Evolutionary conservation across 2,113 vertebrate genomes (phyloP).

Genomic region (Gasterosteus nipponicus): DNA sequence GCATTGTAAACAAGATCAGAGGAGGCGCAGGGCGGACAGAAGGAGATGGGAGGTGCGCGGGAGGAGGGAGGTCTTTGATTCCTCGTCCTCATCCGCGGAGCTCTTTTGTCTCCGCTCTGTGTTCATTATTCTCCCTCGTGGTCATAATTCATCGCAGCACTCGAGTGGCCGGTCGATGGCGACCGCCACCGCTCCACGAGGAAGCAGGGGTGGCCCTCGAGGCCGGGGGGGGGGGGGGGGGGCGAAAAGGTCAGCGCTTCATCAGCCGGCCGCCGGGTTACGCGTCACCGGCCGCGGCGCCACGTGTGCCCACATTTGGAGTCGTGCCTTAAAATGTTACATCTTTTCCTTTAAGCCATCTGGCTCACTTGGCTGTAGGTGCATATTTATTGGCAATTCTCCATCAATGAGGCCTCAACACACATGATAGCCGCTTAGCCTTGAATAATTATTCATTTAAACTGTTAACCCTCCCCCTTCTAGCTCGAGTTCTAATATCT

Average conservation of each 20-base stretch:
- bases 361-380: conserved; percentile 7
- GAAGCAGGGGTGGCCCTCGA: conserved; percentile 34
- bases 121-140: conserved; percentile 42
- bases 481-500: not conserved
- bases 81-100: not conserved
- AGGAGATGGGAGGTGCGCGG: conserved; percentile 5
- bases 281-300: conserved; percentile 51
- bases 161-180: conserved; percentile 48
- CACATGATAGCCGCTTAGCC: not conserved
- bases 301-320: conserved; percentile 1
- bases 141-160: conserved; percentile 57
- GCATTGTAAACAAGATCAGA: conserved; percentile 39
- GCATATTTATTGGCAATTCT: conserved; percentile 22
- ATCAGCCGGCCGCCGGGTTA: conserved; percentile 69
- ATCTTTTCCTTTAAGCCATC: conserved; percentile 23
- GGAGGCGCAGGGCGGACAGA: not conserved
- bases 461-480: not conserved
- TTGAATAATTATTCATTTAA: not conserved
- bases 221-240: conserved; percentile 51
- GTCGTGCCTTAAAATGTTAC: conserved; percentile 7
- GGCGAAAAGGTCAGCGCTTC: conserved; percentile 71
- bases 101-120: conserved; percentile 23
- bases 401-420: conserved; percentile 26
- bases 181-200: conserved; percentile 54
- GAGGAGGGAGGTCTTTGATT: conserved; percentile 30